Evolutionary conservation across 2,113 vertebrate species (phyloP).

Genomic region (Machaerirhynchus nigripectus): DNA sequence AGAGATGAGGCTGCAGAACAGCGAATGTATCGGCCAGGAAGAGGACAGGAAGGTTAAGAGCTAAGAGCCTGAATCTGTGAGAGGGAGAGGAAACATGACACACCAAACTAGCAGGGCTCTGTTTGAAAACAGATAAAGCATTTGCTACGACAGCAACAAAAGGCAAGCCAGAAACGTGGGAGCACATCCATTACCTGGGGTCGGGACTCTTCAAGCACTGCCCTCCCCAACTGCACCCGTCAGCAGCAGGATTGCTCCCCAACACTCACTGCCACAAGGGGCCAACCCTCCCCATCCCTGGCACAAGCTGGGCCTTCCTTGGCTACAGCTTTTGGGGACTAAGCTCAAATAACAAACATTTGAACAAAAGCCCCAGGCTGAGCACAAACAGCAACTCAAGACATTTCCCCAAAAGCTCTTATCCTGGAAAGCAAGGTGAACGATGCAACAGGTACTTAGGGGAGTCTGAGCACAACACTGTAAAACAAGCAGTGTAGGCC

Average conservation of each 20-base stretch:
- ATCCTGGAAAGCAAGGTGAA: not conserved
- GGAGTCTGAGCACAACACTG: accelerated
- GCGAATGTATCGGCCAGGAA: not conserved
- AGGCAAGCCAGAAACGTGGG: not conserved
- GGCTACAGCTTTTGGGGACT: not conserved
- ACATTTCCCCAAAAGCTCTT: not conserved
- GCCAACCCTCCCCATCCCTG: not conserved
- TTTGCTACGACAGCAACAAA: not conserved
- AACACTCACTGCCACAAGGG: not conserved
- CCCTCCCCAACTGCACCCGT: not conserved
- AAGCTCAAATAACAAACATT: not conserved
- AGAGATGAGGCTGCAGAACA: not conserved
- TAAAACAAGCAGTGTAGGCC: accelerated
- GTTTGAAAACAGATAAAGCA: not conserved
- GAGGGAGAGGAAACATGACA: not conserved
- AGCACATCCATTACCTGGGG: not conserved
- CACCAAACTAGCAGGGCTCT: not conserved
- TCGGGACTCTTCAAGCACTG: not conserved
- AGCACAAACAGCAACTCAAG: not conserved
- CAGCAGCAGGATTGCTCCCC: not conserved
- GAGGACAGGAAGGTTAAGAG: not conserved
- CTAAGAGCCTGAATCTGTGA: not conserved
- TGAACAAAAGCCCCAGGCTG: not conserved
- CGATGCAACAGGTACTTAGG: not conserved
- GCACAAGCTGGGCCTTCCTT: not conserved